Conservation (phyloP, 2,888 invertebrate genomes). For the Andrena dorsata region DNA sequence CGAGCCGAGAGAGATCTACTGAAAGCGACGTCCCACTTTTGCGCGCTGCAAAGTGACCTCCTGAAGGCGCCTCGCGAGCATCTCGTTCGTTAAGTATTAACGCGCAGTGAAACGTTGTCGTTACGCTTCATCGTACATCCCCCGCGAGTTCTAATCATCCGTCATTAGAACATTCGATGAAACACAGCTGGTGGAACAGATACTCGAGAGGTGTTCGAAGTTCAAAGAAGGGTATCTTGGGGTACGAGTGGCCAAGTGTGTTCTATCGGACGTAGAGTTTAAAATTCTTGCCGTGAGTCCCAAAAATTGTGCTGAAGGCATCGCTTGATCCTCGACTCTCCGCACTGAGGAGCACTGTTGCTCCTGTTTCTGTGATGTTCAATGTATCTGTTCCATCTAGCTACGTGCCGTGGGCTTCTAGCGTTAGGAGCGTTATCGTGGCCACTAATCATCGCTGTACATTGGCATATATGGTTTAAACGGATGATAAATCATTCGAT, state of each 20-base stretch:
- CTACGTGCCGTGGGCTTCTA: background rate
- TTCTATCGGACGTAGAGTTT: too few species aligned
- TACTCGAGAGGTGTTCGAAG: too few species aligned
- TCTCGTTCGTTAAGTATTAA: slow-evolving; percentile 46
- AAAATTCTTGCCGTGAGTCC: too few species aligned
- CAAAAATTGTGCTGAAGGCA: too few species aligned
- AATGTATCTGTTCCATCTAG: too few species aligned
- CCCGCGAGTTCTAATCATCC: background rate
- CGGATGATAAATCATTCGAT: slow-evolving; percentile 22
- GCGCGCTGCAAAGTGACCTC: slow-evolving; percentile 48
- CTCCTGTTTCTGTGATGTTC: too few species aligned
- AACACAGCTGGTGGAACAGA: background rate
- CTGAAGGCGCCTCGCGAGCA: slow-evolving; percentile 38
- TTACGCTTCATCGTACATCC: background rate
- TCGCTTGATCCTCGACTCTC: too few species aligned
- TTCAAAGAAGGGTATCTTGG: too few species aligned
- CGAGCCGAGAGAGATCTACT: slow-evolving; percentile 55
- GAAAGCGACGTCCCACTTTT: slow-evolving; percentile 60
- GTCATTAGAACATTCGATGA: background rate
- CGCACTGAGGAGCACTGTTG: too few species aligned
- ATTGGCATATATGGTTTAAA: slow-evolving; percentile 5
- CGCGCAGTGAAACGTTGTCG: slow-evolving; percentile 14
- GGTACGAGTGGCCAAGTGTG: too few species aligned
- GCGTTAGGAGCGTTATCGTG: background rate
- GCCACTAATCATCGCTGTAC: slow-evolving; percentile 3